Evolutionary conservation across 1,140 invertebrate genomes (phyloP).

Genomic region (Rhagoletis pomonella): DNA sequence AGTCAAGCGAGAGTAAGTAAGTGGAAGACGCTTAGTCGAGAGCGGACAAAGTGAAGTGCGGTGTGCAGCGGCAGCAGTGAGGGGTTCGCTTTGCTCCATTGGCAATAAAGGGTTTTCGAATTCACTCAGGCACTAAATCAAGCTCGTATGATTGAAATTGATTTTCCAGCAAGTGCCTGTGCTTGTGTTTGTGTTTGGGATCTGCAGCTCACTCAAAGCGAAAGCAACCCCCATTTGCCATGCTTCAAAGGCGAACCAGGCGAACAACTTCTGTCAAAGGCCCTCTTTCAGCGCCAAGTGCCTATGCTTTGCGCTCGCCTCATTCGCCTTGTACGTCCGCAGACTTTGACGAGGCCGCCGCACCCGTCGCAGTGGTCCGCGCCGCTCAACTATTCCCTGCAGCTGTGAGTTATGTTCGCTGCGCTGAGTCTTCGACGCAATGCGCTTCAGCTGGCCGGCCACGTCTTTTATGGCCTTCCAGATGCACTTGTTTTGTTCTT

Average conservation of each 20-base stretch:
- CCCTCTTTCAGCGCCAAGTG: not conserved
- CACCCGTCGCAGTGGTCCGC: not conserved
- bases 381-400: not conserved
- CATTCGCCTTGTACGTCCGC: slow-evolving; percentile 24
- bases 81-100: not conserved
- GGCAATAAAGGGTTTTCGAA: slow-evolving; percentile 36
- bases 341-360: slow-evolving; percentile 31
- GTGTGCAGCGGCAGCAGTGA: not conserved
- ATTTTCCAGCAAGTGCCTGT: slow-evolving; percentile 21
- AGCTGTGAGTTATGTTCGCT: slow-evolving; percentile 23
- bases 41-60: too few species aligned
- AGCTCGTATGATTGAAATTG: slow-evolving; percentile 28
- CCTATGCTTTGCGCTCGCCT: not conserved
- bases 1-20: slow-evolving; percentile 20
- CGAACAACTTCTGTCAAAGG: slow-evolving; percentile 24
- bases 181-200: not conserved
- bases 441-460: not conserved
- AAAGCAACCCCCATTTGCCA: not conserved
- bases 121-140: slow-evolving; percentile 31
- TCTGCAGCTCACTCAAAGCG: not conserved
- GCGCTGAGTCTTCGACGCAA: not conserved
- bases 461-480: slow-evolving; percentile 20
- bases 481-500: slow-evolving; percentile 43
- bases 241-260: slow-evolving; percentile 18
- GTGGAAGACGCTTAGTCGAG: not conserved